Conservation (phyloP, 53 echinoderm and acorn worm genomes). For the Mesocentrotus franciscanus region DNA sequence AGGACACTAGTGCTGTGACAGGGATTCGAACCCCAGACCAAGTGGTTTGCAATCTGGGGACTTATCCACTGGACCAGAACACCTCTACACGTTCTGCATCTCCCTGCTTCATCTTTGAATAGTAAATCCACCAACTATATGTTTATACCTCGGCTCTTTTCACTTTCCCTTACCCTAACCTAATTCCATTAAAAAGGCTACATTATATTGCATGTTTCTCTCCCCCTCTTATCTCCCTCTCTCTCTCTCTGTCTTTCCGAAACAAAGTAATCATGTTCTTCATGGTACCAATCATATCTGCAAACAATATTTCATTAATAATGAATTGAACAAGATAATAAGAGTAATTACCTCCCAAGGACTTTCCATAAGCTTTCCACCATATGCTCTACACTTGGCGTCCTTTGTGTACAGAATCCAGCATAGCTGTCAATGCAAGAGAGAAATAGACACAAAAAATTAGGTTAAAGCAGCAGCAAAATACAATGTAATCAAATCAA, state of each 20-base stretch:
- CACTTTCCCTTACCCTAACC: too few species aligned
- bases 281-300: not conserved
- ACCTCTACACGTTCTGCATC: not conserved
- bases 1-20: too few species aligned
- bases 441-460: not conserved
- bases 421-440: constrained; percentile 78
- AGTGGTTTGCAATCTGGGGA: too few species aligned
- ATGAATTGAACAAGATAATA: not conserved
- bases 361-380: constrained; percentile 87
- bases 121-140: too few species aligned
- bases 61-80: too few species aligned
- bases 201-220: not conserved
- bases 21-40: too few species aligned
- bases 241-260: not conserved
- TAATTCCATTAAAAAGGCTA: too few species aligned
- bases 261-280: not conserved
- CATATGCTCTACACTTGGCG: constrained; percentile 80
- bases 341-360: constrained; percentile 82
- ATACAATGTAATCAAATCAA: not conserved
- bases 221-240: not conserved
- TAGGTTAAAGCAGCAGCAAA: not conserved
- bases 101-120: not conserved
- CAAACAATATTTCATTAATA: not conserved
- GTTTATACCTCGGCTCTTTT: too few species aligned
- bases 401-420: constrained; percentile 82